Conservation (phyloP, 1,140 invertebrate species). For the Elymnias hypermnestra region DNA sequence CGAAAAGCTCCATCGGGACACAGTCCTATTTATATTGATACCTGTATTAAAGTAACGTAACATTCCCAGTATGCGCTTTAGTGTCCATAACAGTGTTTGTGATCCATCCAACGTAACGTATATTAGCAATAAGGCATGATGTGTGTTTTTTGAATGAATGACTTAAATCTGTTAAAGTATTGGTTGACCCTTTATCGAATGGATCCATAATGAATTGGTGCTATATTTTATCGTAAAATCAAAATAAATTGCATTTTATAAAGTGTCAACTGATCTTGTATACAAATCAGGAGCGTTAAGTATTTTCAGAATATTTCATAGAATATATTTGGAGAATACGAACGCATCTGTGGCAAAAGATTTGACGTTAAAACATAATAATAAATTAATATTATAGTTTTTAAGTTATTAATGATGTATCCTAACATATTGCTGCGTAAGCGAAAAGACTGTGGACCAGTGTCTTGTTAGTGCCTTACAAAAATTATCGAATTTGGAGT, state of each 20-base stretch:
- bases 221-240: slow-evolving; percentile 27
- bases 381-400: slow-evolving; percentile 56
- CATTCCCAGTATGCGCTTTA: slow-evolving; percentile 72
- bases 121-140: slow-evolving; percentile 64
- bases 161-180: slow-evolving; percentile 36
- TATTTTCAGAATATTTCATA: slow-evolving; percentile 26
- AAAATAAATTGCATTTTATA: slow-evolving; percentile 22
- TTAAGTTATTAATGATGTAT: slow-evolving; percentile 49
- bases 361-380: slow-evolving; percentile 56
- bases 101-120: slow-evolving; percentile 67
- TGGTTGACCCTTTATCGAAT: slow-evolving; percentile 40
- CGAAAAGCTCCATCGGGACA: slow-evolving; percentile 32
- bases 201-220: slow-evolving; percentile 28
- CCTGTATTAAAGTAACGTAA: slow-evolving; percentile 69
- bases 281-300: slow-evolving; percentile 37
- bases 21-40: slow-evolving; percentile 65
- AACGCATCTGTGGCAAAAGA: slow-evolving; percentile 41
- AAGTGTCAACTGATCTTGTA: slow-evolving; percentile 34
- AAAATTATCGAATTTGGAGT: slow-evolving; percentile 24
- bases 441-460: slow-evolving; percentile 36
- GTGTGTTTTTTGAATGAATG: slow-evolving; percentile 56
- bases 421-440: slow-evolving; percentile 42
- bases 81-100: slow-evolving; percentile 69
- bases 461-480: slow-evolving; percentile 39
- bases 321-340: slow-evolving; percentile 16